Conservation (phyloP, 2,888 invertebrate genomes). For the Bombylius major region DNA sequence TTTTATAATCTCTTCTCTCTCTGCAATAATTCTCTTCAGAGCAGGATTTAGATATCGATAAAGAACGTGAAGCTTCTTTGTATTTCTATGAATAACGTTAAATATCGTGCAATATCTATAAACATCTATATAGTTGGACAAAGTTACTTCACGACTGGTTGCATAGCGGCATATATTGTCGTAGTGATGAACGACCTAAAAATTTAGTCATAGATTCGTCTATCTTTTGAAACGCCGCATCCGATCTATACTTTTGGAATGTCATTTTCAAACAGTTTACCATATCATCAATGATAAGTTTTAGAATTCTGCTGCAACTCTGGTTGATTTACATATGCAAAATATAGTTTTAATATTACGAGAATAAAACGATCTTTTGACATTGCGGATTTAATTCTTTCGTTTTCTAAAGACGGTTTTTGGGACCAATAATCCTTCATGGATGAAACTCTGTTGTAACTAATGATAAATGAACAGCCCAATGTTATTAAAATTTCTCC, state of each 20-base stretch:
- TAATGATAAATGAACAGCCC: slow-evolving; percentile 1
- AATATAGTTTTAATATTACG: neutral
- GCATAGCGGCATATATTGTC: slow-evolving; percentile 13
- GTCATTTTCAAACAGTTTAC: too few species aligned
- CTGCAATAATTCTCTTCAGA: too few species aligned
- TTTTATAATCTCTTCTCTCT: too few species aligned
- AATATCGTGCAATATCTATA: too few species aligned
- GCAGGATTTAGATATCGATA: too few species aligned
- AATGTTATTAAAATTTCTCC: slow-evolving; percentile 5
- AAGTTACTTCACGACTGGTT: too few species aligned
- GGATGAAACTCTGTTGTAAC: neutral
- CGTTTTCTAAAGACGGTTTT: slow-evolving; percentile 2
- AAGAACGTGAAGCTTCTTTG: too few species aligned
- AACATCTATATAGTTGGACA: too few species aligned
- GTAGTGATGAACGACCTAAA: slow-evolving; percentile 9
- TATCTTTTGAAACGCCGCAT: slow-evolving; percentile 9
- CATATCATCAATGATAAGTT: too few species aligned
- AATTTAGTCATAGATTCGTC: slow-evolving; percentile 15
- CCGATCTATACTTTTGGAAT: neutral
- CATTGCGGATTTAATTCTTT: slow-evolving; percentile 3
- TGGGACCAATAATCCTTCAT: neutral
- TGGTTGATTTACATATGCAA: neutral
- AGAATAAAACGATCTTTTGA: neutral
- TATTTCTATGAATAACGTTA: too few species aligned
- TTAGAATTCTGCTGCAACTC: neutral